Evolutionary conservation across 2,797 vertebrate species (phyloP), one percentile per base, ranked within the genome.

Genomic region (Mormyrops boulengeri): DNA sequence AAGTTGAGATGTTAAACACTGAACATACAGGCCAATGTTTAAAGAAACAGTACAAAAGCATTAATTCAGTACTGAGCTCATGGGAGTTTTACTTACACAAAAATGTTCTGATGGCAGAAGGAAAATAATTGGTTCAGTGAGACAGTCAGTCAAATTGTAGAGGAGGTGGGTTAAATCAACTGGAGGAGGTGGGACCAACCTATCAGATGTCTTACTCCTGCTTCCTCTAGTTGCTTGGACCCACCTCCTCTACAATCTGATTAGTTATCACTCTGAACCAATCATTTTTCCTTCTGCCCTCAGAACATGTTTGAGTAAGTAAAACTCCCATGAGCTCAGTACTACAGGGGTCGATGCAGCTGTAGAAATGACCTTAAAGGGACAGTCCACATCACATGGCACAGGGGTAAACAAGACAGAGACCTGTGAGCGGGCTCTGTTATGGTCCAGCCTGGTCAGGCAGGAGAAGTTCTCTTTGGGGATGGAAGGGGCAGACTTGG

Each of bases 381-480:
- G 41, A n/a, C 34, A 80, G 34, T 44, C 38, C 38, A n/a, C 17
- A 19, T 44, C 73, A 19, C 49, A 53, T 26, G 26, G 11, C 52
- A 34, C 22, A 14, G 12, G 26, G 50, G 26, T 11, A 26, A 87
- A 22, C 41, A 47, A 34, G 38, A 82, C 9, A 17, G 9, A 7
- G 30, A 99, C 98, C 97, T 99, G 98, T 91, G 98, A 97, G 92
- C 97, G 96, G 90, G 98, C 98, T 93, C 98, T 95, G 95, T 99
- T 99, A 92, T 99, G 98, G 95, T 99, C 98, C 95, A 99, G 94
- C 88, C 98, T 97, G 91, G 98, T 99, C 93, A 99, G 95, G 92
- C 98, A 99, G 90, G 97, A 98, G 95, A 99, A 99, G 94, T 99
- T 99, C 93, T 98, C 97, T 94, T 99, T 99, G 60, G 98, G 98